Evolutionary conservation across 2,113 vertebrate genomes (phyloP).

Genomic region (Balaeniceps rex): DNA sequence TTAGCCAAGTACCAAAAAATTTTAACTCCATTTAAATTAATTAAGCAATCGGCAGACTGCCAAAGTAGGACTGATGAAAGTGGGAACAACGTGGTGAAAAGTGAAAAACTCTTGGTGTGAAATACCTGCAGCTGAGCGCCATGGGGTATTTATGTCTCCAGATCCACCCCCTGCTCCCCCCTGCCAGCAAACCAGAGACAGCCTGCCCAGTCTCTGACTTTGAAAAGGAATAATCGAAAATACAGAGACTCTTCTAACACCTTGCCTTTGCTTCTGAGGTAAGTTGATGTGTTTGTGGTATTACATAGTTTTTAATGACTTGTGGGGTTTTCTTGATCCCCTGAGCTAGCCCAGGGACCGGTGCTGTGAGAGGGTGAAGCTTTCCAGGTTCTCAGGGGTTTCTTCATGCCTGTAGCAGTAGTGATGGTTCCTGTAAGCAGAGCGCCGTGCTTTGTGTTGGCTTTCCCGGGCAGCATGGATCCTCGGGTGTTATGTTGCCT

Average conservation of each 20-base stretch:
- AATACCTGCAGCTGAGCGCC: rapidly evolving
- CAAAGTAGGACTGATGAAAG: too few relatives aligned
- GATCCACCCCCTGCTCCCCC: too few relatives aligned
- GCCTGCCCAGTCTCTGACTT: background rate
- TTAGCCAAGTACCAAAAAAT: background rate
- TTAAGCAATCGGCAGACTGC: background rate
- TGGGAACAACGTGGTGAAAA: background rate
- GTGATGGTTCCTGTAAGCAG: background rate
- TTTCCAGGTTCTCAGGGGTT: rapidly evolving
- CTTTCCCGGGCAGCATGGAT: too few relatives aligned
- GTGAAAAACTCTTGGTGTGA: background rate
- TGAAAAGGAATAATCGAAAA: too few relatives aligned
- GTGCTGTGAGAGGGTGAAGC: background rate
- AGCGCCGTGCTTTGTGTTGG: background rate
- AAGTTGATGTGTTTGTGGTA: too few relatives aligned
- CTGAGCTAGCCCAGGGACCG: background rate
- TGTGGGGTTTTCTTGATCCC: background rate
- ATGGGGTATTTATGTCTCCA: rapidly evolving
- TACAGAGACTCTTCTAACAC: rapidly evolving
- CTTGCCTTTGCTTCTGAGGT: background rate
- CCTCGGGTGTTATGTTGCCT: background rate
- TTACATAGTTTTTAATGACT: rapidly evolving
- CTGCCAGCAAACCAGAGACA: rapidly evolving
- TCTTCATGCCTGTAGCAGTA: rapidly evolving
- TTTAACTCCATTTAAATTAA: background rate